Conservation (phyloP, 2,113 vertebrate genomes). For the Mesitornis unicolor region DNA sequence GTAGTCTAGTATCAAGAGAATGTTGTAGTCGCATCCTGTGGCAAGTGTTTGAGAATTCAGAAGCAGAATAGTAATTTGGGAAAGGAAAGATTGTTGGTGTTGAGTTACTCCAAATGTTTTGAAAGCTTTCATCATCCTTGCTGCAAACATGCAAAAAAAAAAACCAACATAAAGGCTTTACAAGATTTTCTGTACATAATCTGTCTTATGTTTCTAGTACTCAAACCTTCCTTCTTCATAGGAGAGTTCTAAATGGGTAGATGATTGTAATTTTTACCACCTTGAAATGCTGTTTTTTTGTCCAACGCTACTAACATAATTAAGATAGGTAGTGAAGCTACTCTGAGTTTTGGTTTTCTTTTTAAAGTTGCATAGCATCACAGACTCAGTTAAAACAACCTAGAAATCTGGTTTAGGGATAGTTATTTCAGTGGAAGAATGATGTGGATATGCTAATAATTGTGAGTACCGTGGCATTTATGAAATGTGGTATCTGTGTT, state of each 20-base stretch:
- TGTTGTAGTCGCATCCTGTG: not conserved
- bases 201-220: not conserved
- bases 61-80: conserved; percentile 18
- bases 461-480: not conserved
- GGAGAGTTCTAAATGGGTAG: not conserved
- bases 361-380: not conserved
- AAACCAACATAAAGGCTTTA: not conserved
- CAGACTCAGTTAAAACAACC: not conserved
- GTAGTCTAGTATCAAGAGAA: not conserved
- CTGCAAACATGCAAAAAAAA: not conserved
- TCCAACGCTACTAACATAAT: not conserved
- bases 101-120: conserved; percentile 45
- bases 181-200: not conserved
- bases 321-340: not conserved
- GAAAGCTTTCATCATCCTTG: conserved; percentile 41
- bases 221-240: not conserved
- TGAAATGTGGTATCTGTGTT: not conserved
- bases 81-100: conserved; percentile 17
- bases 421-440: not conserved
- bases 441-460: not conserved
- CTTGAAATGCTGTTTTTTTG: not conserved
- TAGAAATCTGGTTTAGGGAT: not conserved
- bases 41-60: conserved; percentile 16
- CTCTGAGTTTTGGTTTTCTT: not conserved
- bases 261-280: not conserved